Evolutionary conservation across 1,140 invertebrate genomes (phyloP).

Genomic region (Chionoecetes opilio): DNA sequence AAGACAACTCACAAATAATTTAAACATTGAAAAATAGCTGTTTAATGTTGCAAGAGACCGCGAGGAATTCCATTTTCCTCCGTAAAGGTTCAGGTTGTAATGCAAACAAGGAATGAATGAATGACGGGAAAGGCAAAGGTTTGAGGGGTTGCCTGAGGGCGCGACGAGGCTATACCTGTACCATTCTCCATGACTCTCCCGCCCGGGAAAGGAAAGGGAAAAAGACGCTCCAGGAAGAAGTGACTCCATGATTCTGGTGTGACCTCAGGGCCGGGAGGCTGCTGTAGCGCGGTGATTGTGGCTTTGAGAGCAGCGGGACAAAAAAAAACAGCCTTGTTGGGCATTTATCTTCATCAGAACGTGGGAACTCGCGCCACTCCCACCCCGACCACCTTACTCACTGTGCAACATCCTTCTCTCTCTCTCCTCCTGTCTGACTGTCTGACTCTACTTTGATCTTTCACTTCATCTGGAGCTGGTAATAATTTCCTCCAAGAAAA

Average conservation of each 20-base stretch:
- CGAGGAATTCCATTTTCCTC: not conserved
- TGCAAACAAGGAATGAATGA: constrained; percentile 12
- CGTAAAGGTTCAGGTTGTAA: not conserved
- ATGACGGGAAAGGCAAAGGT: constrained; percentile 12
- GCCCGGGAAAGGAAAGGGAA: not conserved
- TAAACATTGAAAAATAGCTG: not conserved
- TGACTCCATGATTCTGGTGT: constrained; percentile 33
- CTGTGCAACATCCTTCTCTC: not conserved
- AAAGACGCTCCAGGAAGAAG: constrained; percentile 39
- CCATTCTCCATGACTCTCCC: not conserved
- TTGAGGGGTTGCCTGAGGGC: not conserved
- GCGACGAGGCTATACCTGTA: not conserved
- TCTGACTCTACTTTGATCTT: not conserved
- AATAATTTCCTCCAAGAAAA: not conserved
- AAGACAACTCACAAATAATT: too few species aligned
- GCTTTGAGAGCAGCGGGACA: constrained; percentile 58
- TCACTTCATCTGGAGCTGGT: too few species aligned
- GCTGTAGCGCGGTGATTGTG: constrained; percentile 59
- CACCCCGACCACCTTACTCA: not conserved
- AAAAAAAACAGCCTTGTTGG: constrained; percentile 63
- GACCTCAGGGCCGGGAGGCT: constrained; percentile 56
- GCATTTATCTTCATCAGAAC: constrained; percentile 68
- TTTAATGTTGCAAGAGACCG: not conserved
- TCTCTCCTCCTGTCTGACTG: not conserved
- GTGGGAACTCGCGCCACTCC: constrained; percentile 61